Percentiles rank a stretch among this genome's conserved stretches.
Conservation (phyloP, 2,797 vertebrate genomes). For the Rousettus madagascariensis region DNA sequence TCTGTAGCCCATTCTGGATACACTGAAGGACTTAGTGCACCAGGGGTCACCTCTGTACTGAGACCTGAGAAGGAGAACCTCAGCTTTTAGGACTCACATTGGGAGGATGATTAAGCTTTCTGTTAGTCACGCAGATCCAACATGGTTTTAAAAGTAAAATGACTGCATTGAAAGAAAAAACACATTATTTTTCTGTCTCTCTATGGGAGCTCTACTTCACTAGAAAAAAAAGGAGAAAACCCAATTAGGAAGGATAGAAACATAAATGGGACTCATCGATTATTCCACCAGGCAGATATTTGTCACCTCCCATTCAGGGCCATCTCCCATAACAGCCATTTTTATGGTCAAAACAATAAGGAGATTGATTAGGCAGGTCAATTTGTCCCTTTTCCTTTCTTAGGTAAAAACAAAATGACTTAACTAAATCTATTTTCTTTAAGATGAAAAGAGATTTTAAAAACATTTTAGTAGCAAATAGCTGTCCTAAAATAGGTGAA, state of each 20-base stretch:
- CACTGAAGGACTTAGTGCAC: not conserved
- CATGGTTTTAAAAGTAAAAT: slow-evolving; percentile 6
- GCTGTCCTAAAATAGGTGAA: slow-evolving; percentile 13
- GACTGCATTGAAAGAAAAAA: not conserved
- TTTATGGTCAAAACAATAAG: not conserved
- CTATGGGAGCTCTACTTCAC: not conserved
- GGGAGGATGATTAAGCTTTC: not conserved
- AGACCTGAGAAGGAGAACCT: not conserved
- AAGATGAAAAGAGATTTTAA: slow-evolving; percentile 4
- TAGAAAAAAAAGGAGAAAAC: not conserved
- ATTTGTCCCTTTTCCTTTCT: not conserved
- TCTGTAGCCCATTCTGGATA: too few relatives aligned
- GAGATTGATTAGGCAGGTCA: not conserved
- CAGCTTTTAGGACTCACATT: not conserved
- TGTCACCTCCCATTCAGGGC: not conserved
- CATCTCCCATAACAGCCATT: not conserved
- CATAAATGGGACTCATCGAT: not conserved
- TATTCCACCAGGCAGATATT: fast-evolving
- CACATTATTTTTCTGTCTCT: not conserved
- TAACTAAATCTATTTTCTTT: slow-evolving; percentile 20
- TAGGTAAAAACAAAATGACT: slow-evolving; percentile 53
- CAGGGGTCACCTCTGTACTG: not conserved
- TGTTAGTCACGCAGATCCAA: not conserved
- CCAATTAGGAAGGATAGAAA: not conserved
- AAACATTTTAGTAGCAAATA: not conserved